Percentiles rank a stretch among this genome's conserved stretches.
Conservation (phyloP, 1,140 invertebrate genomes). For the Lineus longissimus region DNA sequence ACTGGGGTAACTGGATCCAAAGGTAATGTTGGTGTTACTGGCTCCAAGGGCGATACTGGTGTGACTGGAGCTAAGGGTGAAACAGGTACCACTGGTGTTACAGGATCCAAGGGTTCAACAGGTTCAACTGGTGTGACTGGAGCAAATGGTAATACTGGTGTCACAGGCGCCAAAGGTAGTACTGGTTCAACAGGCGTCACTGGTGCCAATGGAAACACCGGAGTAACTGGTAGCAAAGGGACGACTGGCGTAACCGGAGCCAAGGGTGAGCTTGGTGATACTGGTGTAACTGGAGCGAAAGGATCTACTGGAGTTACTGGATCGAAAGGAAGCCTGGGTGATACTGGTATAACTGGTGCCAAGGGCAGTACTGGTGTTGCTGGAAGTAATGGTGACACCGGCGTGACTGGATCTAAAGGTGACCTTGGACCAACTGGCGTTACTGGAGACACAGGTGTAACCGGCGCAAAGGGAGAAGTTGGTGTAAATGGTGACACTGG, state of each 20-base stretch:
- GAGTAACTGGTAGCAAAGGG: background rate
- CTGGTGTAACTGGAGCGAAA: conserved; percentile 5
- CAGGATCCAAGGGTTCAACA: conserved; percentile 9
- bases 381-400: conserved; percentile 5
- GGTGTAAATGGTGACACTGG: conserved; percentile 7
- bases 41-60: conserved; percentile 14
- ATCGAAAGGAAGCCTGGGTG: background rate
- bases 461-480: background rate
- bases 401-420: conserved; percentile 7
- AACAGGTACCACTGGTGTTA: conserved; percentile 7
- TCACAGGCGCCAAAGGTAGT: background rate
- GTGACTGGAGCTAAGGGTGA: conserved; percentile 11
- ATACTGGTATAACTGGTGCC: conserved; percentile 3
- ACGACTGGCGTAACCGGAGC: background rate
- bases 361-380: conserved; percentile 5
- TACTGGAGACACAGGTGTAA: background rate
- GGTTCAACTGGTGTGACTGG: conserved; percentile 12
- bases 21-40: conserved; percentile 5
- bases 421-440: background rate
- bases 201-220: conserved; percentile 1
- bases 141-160: conserved; percentile 10
- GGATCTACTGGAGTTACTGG: conserved; percentile 6
- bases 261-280: background rate
- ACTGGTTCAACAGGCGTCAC: conserved; percentile 3
- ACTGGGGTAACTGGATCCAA: conserved; percentile 10